Evolutionary conservation across 2,888 invertebrate genomes (phyloP).

Genomic region (Scrobipalpa costella): DNA sequence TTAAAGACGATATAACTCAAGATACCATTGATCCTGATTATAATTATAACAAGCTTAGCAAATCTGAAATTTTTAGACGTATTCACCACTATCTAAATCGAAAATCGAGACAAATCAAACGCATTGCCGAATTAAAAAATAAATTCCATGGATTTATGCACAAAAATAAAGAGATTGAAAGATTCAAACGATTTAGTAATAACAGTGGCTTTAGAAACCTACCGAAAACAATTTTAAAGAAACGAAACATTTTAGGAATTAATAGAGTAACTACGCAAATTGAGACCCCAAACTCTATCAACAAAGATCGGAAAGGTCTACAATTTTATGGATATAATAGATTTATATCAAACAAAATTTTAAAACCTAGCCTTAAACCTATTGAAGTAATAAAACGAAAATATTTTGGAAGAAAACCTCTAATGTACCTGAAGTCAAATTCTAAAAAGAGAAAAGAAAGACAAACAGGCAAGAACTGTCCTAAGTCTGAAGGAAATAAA

Average conservation of each 20-base stretch:
- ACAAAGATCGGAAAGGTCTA: too few relatives aligned
- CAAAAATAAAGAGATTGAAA: constrained; percentile 21
- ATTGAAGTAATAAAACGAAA: not conserved
- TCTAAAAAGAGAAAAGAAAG: constrained; percentile 32
- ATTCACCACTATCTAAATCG: constrained; percentile 64
- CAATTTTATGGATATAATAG: too few relatives aligned
- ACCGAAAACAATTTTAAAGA: not conserved
- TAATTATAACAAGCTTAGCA: constrained; percentile 31
- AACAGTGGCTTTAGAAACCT: not conserved
- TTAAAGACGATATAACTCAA: constrained; percentile 37
- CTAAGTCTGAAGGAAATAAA: not conserved
- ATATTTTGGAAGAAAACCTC: constrained; percentile 43
- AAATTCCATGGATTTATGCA: constrained; percentile 7
- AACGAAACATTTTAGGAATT: not conserved
- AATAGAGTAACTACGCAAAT: not conserved
- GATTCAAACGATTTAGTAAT: not conserved
- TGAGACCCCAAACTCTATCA: too few relatives aligned
- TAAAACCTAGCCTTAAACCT: not conserved
- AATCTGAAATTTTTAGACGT: constrained; percentile 58
- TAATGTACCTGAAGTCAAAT: constrained; percentile 37
- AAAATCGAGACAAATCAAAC: constrained; percentile 47
- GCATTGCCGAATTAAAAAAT: constrained; percentile 35
- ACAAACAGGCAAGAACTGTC: constrained; percentile 19
- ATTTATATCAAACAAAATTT: not conserved
- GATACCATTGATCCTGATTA: constrained; percentile 29